Conservation (phyloP, 2,888 invertebrate genomes). For the Morpho deidamia region DNA sequence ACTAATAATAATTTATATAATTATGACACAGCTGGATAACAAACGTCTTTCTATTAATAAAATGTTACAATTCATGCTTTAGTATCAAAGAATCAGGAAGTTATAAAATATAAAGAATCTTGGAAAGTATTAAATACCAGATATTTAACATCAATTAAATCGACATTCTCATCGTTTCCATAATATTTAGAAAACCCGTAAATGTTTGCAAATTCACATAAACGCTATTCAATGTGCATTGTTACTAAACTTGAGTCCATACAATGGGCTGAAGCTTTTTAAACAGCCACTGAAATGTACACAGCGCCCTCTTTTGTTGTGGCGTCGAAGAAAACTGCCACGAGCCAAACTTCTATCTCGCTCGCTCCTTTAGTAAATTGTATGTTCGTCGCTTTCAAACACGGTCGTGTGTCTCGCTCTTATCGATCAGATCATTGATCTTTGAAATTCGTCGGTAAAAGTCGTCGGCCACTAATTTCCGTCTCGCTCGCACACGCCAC, state of each 20-base stretch:
- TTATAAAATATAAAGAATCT: no score
- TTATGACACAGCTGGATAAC: no score
- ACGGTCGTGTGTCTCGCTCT: constrained; percentile 59
- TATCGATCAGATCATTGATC: constrained; percentile 77
- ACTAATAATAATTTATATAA: no score
- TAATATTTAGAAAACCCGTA: constrained; percentile 21
- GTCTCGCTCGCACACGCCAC: constrained; percentile 56
- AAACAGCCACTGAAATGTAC: constrained; percentile 26
- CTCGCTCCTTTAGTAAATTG: constrained; percentile 26
- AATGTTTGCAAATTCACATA: constrained; percentile 14
- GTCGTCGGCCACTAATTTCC: constrained; percentile 55
- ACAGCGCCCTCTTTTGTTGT: constrained; percentile 55
- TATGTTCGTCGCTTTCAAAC: constrained; percentile 40
- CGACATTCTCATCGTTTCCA: constrained; percentile 3
- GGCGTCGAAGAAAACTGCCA: constrained; percentile 39
- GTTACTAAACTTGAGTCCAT: constrained; percentile 25
- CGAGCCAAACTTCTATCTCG: constrained; percentile 56
- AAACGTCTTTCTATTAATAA: no score
- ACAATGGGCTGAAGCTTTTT: constrained; percentile 19
- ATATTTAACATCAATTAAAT: background rate
- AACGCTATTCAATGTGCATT: constrained; percentile 18
- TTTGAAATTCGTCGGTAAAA: constrained; percentile 72
- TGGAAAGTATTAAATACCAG: no score
- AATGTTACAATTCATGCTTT: no score
- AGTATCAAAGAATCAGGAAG: no score